Percentiles rank a stretch among this genome's conserved stretches.
Conservation (phyloP, 2,113 vertebrate species). For the Pygoscelis adeliae region DNA sequence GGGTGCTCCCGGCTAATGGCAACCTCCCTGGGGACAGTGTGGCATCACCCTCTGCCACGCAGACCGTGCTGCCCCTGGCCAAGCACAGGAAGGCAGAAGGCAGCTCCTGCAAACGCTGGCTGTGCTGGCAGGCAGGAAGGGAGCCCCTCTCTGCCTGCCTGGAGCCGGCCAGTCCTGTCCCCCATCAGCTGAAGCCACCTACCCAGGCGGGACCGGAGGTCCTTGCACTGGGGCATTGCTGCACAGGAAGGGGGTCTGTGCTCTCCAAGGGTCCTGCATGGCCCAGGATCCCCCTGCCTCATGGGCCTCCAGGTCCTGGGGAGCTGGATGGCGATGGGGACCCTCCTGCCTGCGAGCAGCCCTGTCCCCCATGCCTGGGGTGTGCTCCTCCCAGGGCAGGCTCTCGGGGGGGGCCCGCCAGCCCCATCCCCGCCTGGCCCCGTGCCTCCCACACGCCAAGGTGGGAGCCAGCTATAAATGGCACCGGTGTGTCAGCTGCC, state of each 20-base stretch:
- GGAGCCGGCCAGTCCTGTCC: not conserved
- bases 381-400: not conserved
- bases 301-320: not conserved
- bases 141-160: not conserved
- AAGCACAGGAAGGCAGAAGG: not conserved
- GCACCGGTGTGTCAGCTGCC: not conserved
- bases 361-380: not conserved
- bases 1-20: rapidly evolving
- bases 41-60: not conserved
- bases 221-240: not conserved
- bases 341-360: not conserved
- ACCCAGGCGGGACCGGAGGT: not conserved
- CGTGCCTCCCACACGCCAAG: rapidly evolving
- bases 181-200: not conserved
- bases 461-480: not conserved
- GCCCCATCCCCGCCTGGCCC: not conserved
- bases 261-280: not conserved
- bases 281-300: not conserved
- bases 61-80: rapidly evolving
- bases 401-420: not conserved
- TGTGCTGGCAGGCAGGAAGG: not conserved
- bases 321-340: not conserved
- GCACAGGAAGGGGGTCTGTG: not conserved
- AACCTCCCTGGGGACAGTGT: not conserved
- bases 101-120: not conserved